Evolutionary conservation across 2,113 vertebrate species (phyloP), one percentile per base, ranked within the genome.

Genomic region (Oncorhynchus gorbuscha): DNA sequence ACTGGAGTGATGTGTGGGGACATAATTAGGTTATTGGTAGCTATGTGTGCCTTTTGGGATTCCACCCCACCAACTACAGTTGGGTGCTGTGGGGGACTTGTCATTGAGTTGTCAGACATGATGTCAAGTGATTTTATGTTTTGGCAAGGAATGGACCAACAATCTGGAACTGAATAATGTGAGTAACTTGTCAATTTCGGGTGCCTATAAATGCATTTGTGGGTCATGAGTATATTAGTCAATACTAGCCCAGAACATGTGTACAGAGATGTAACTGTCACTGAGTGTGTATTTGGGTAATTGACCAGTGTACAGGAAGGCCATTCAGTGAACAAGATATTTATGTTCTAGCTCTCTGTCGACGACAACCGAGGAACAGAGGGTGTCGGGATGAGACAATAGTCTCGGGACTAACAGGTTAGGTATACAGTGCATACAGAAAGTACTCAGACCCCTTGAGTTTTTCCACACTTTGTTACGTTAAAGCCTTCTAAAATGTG

Each of bases 1-100:
- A 76, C 76, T 75, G 76, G 82, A 87, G 83, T 89, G 86, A 92
- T 87, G 87, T 81, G 88, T 75, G 74, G 83, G 84, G 86, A 90
- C 88, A 61, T 91, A 90, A 90, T 90, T 87, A 88, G 91, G 89
- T 91, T 91, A 90, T 8, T 75, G 71, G 77, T 82, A 74, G 80
- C 84, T 86, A 82, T 16, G 28, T 69, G 74, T n/a, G 85, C 77
- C 88, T 84, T 85, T 65, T 83, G 88, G 87, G 89, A 88, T 30
- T 39, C 67, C 20, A 45, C 28, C 76, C 48, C 72, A 70, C 61
- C 74, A 81, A 71, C 72, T 18, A 45, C 32, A 39, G 16, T 39
- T 20, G 67, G 16, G 30, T 20, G 67, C 30, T n/a, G 6, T 2
- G 67, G 18, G 67, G 30, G 14, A 16, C 67, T 11, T 69, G 67